These are phyloP conservation scores for Eristalis pertinax DNA, from an alignment of 2,888 invertebrate genomes.

Conservation along the genomic window DNA sequence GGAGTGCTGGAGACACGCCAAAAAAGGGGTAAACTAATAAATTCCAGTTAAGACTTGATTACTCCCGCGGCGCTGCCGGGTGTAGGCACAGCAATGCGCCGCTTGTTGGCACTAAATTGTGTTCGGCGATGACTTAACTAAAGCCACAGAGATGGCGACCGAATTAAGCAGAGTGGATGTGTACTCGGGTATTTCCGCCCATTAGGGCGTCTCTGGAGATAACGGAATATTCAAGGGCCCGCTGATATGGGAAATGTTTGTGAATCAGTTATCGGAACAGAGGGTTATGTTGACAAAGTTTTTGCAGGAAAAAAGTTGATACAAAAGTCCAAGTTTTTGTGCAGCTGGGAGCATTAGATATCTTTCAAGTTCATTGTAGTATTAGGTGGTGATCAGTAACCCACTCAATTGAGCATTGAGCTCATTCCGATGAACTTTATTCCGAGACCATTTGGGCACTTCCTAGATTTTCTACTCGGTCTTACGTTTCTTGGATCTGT, in stretches of 20 bases:
- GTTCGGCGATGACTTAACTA: background rate
- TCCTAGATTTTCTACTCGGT: too few relatives aligned
- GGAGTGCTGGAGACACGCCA: background rate
- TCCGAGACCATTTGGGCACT: too few relatives aligned
- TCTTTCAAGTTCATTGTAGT: too few relatives aligned
- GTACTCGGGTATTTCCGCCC: background rate
- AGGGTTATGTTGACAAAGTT: background rate
- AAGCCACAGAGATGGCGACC: background rate
- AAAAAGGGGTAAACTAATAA: background rate
- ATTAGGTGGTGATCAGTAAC: too few relatives aligned
- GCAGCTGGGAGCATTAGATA: background rate
- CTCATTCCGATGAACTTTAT: too few relatives aligned
- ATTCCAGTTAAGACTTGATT: constrained; percentile 14
- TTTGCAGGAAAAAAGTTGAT: too few relatives aligned
- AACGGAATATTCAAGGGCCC: background rate
- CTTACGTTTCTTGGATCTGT: too few relatives aligned
- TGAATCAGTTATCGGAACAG: background rate
- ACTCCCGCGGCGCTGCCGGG: constrained; percentile 12
- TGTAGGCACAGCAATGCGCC: constrained; percentile 2
- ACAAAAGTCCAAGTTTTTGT: background rate
- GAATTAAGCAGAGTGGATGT: background rate
- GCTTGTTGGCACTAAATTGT: background rate
- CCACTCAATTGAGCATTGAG: too few relatives aligned
- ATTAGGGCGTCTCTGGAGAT: background rate
- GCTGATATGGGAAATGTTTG: background rate